Conservation (phyloP, 2,113 vertebrate species). For the Vombatus ursinus region DNA sequence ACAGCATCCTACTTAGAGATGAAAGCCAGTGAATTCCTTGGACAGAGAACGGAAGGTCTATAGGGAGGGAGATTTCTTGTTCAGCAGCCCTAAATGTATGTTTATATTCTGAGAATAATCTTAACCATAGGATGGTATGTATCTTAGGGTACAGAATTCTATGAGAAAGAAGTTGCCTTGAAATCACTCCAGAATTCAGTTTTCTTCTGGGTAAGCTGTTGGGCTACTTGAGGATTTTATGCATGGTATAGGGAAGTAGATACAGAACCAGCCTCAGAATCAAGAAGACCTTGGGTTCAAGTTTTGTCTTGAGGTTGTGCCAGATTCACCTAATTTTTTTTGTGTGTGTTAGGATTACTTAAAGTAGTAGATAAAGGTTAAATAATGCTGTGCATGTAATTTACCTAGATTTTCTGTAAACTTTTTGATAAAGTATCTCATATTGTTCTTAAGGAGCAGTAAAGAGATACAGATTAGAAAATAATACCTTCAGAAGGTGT, state of each 20-base stretch:
- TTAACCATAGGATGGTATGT: neutral
- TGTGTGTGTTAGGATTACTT: neutral
- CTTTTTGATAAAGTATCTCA: neutral
- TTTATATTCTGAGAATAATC: neutral
- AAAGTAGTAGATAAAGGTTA: neutral
- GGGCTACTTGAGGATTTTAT: neutral
- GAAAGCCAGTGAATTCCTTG: neutral
- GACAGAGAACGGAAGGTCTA: neutral
- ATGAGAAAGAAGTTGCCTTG: neutral
- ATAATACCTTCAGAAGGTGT: neutral
- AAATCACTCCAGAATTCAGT: neutral
- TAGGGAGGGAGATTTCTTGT: neutral
- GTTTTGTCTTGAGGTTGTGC: neutral
- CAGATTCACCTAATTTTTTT: neutral
- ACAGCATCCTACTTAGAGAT: neutral
- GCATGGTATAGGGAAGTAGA: neutral
- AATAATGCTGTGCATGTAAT: neutral
- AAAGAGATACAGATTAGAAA: neutral
- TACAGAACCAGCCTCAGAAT: neutral
- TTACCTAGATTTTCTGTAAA: neutral
- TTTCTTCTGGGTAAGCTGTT: neutral
- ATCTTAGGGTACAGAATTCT: neutral
- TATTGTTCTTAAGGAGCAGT: neutral
- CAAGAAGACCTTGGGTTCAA: neutral
- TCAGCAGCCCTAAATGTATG: neutral